phyloP scores from a whole-genome alignment of 2,888 invertebrate species.

The Andrena trimmerana region DNA sequence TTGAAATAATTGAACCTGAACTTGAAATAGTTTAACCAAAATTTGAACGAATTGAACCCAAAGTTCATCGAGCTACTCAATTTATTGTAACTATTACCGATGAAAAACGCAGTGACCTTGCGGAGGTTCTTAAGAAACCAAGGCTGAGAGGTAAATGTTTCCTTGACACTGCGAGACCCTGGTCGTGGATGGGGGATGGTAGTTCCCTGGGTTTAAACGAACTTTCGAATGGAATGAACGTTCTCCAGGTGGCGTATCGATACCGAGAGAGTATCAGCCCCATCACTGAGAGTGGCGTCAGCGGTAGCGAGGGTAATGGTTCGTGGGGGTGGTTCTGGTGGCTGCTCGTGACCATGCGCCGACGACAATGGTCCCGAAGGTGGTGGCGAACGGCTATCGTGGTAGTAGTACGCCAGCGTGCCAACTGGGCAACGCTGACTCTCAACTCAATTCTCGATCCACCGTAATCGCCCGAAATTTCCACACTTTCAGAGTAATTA shows the following conservation, averaged over 20 bases:
- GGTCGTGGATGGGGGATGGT: background rate
- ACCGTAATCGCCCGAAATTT: background rate
- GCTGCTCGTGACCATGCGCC: slow-evolving; percentile 28
- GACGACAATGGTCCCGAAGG: slow-evolving; percentile 20
- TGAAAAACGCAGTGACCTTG: too few relatives aligned
- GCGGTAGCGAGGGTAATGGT: background rate
- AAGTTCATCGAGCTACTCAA: too few relatives aligned
- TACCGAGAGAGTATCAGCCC: slow-evolving; percentile 6
- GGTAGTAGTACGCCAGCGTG: slow-evolving; percentile 23
- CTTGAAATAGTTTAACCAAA: too few relatives aligned
- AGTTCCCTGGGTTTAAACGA: background rate
- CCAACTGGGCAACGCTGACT: slow-evolving; percentile 18
- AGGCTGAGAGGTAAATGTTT: background rate
- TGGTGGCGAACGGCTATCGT: slow-evolving; percentile 8
- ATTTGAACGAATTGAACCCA: too few relatives aligned
- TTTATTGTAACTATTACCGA: too few relatives aligned
- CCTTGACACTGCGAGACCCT: background rate
- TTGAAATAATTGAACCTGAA: too few relatives aligned
- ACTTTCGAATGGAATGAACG: background rate
- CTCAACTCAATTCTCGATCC: slow-evolving; percentile 10
- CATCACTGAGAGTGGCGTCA: slow-evolving; percentile 1
- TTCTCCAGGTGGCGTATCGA: background rate
- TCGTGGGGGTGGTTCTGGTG: slow-evolving; percentile 25
- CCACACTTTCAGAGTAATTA: background rate
- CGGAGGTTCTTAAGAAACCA: too few relatives aligned